These are phyloP conservation scores for Serrognathus titanus DNA, from an alignment of 2,888 invertebrate species.

Conservation along the genomic window DNA sequence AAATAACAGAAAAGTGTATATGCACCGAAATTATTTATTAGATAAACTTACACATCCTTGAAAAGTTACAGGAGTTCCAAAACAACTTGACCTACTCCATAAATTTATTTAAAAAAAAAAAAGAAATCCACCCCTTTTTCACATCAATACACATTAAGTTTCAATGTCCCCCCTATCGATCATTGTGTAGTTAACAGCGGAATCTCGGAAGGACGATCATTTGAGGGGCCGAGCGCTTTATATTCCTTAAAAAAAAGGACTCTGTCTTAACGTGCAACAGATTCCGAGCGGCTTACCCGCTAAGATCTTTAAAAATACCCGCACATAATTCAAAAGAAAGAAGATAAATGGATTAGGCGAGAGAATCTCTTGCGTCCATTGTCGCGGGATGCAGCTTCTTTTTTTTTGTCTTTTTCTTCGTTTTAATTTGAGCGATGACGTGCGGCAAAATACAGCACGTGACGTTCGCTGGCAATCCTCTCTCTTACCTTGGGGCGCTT, in stretches of 20 bases:
- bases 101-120: not conserved
- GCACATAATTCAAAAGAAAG: not conserved
- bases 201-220: not conserved
- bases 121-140: not conserved
- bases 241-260: not conserved
- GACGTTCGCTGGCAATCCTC: slow-evolving; percentile 11
- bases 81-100: not conserved
- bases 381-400: not conserved
- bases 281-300: not conserved
- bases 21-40: too few relatives aligned
- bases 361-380: not conserved
- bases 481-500: slow-evolving; percentile 24
- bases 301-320: slow-evolving; percentile 1
- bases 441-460: not conserved
- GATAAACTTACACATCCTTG: too few relatives aligned
- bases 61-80: too few relatives aligned
- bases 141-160: slow-evolving; percentile 1
- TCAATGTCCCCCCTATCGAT: slow-evolving; percentile 1
- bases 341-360: not conserved
- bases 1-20: too few relatives aligned
- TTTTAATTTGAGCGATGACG: not conserved
- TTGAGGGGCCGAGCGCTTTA: not conserved
- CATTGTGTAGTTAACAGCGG: not conserved
- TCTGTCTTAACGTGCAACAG: not conserved
- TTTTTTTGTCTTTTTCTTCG: not conserved